Evolutionary conservation across 2,113 vertebrate genomes (phyloP).

Genomic region (Pteronura brasiliensis): DNA sequence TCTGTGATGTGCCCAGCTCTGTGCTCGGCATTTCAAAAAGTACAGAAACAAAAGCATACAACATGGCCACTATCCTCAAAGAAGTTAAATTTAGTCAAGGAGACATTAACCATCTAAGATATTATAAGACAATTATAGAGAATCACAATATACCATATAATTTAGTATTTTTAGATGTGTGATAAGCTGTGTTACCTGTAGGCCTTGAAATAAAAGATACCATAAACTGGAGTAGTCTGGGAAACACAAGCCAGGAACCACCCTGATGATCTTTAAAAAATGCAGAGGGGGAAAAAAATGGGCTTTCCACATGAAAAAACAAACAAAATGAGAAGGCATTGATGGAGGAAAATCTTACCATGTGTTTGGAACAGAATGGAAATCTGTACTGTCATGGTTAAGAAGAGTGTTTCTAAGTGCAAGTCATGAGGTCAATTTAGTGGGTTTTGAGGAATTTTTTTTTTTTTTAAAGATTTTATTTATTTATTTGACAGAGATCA

Average conservation of each 20-base stretch:
- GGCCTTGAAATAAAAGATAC: not conserved
- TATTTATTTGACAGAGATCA: no score
- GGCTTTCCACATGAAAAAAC: not conserved
- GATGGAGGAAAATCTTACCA: not conserved
- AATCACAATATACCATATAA: not conserved
- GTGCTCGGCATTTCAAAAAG: not conserved
- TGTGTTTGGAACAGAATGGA: conserved; percentile 20
- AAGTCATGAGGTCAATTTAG: not conserved
- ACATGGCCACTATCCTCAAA: not conserved
- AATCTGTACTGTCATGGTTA: not conserved
- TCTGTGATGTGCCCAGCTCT: not conserved
- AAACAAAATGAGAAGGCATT: conserved; percentile 7
- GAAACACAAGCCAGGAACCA: not conserved
- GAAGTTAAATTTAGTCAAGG: not conserved
- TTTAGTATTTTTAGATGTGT: not conserved
- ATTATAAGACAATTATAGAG: not conserved
- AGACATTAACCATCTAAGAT: not conserved
- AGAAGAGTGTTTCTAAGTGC: not conserved
- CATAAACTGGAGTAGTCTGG: not conserved
- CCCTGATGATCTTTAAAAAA: not conserved
- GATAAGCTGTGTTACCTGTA: not conserved
- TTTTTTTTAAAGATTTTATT: no score
- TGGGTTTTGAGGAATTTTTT: not conserved
- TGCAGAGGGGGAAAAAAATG: not conserved
- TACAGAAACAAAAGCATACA: not conserved